These are phyloP conservation scores for Anthrax anthrax DNA, from an alignment of 2,888 invertebrate species.

Conservation along the genomic window DNA sequence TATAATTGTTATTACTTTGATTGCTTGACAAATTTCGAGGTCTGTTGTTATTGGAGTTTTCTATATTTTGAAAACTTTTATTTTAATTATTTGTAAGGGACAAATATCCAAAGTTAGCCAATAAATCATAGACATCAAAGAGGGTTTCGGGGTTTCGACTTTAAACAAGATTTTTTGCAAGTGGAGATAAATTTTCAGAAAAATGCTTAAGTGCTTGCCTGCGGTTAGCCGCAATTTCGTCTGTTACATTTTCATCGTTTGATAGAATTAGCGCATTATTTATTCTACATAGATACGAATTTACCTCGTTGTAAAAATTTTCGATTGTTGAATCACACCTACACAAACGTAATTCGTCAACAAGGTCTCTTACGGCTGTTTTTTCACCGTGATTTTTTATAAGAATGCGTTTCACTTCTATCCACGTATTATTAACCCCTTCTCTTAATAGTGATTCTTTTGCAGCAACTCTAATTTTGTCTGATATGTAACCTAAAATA, in stretches of 20 bases:
- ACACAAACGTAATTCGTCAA: constrained; percentile 1
- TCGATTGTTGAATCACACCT: not conserved
- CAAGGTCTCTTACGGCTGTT: not conserved
- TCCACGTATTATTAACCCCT: constrained; percentile 1
- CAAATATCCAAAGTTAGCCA: not conserved
- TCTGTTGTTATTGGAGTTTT: not conserved
- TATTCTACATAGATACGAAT: not conserved
- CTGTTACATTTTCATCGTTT: not conserved
- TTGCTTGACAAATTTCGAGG: constrained; percentile 4
- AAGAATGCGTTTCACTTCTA: not conserved
- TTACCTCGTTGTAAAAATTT: too few relatives aligned
- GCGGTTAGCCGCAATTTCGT: not conserved
- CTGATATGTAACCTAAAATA: constrained; percentile 1
- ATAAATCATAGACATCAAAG: constrained; percentile 3
- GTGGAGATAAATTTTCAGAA: constrained; percentile 2
- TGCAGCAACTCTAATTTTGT: constrained; percentile 4
- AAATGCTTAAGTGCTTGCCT: constrained; percentile 4
- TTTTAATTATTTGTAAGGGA: not conserved
- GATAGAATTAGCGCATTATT: constrained; percentile 6
- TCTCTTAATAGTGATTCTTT: constrained; percentile 1
- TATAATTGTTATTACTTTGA: too few relatives aligned
- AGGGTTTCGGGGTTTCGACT: constrained; percentile 1
- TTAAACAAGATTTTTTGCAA: constrained; percentile 4
- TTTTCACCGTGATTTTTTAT: constrained; percentile 4
- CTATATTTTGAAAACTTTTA: too few relatives aligned